Conservation (phyloP, 2,888 invertebrate genomes). For the Machimus atricapillus region DNA sequence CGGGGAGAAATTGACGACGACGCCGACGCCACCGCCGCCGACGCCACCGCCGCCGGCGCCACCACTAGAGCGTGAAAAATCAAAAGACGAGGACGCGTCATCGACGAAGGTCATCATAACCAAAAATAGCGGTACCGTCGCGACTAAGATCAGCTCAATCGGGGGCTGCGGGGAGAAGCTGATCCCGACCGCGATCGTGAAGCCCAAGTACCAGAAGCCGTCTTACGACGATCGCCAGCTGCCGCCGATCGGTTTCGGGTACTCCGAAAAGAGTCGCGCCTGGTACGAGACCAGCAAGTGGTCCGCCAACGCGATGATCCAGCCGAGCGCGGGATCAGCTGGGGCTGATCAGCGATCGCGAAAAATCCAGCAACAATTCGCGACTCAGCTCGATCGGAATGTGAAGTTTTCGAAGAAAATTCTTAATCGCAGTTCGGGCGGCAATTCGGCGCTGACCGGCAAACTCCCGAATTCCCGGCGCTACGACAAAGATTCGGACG, state of each 20-base stretch:
- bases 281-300: slow-evolving; percentile 26
- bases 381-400: slow-evolving; percentile 47
- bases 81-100: background rate
- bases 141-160: background rate
- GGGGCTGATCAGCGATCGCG: slow-evolving; percentile 42
- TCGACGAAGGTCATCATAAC: slow-evolving; percentile 42
- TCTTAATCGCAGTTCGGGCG: background rate
- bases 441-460: slow-evolving; percentile 33
- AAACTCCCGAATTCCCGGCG: slow-evolving; percentile 40
- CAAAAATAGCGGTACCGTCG: slow-evolving; percentile 41
- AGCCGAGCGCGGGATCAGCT: slow-evolving; percentile 12
- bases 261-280: slow-evolving; percentile 37
- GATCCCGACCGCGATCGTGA: slow-evolving; percentile 52
- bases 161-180: slow-evolving; percentile 42
- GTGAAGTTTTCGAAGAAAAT: slow-evolving; percentile 43
- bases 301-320: background rate
- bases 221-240: slow-evolving; percentile 59
- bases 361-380: slow-evolving; percentile 40
- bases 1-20: background rate
- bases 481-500: slow-evolving; percentile 43
- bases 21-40: background rate
- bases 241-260: slow-evolving; percentile 55
- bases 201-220: slow-evolving; percentile 56
- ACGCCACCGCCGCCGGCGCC: too few species aligned
- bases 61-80: background rate